phyloP scores from a whole-genome alignment of 2,113 vertebrate genomes.

The Danio rerio region GRCz12tu NC_133199.1:26498501-26499000 shows the following conservation, averaged over 20 bases:
- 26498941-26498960: too few relatives aligned
- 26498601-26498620: slow-evolving; percentile 40
- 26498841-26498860: too few relatives aligned
- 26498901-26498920: too few relatives aligned
- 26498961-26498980: too few relatives aligned
- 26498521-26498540: slow-evolving; percentile 34
- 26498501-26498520: not conserved
- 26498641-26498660: slow-evolving; percentile 48
- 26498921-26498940: too few relatives aligned
- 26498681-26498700: not conserved
- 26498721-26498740: not conserved
- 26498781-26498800: not conserved
- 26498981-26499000: too few relatives aligned
- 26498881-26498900: too few relatives aligned
- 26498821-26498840: too few relatives aligned
- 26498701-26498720: not conserved
- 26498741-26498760: not conserved
- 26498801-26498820: too few relatives aligned
- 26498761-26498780: not conserved
- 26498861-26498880: too few relatives aligned
- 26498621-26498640: slow-evolving; percentile 20
- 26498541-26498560: slow-evolving; percentile 33
- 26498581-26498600: slow-evolving; percentile 39
- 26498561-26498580: slow-evolving; percentile 39
- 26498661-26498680: slow-evolving; percentile 34